Evolutionary conservation across 1,140 invertebrate species (phyloP).

Genomic region (Acyrthosiphon pisum): DNA sequence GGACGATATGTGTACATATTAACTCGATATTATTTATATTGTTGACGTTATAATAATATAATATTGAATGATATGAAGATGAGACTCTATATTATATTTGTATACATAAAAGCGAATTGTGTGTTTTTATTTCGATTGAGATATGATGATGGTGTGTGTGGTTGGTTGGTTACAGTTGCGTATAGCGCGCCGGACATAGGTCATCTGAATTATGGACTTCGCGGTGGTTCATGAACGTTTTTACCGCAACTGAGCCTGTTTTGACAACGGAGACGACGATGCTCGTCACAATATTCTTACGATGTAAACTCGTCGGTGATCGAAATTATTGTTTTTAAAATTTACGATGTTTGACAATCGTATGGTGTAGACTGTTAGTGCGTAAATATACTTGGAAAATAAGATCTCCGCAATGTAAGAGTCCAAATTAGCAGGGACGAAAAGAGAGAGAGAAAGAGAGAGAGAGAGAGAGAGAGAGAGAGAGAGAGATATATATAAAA

Average conservation of each 20-base stretch:
- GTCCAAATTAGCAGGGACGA: neutral
- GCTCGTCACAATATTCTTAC: too few relatives aligned
- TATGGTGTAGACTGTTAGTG: neutral
- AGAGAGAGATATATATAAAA: neutral
- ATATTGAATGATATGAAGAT: neutral
- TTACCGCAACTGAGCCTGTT: conserved; percentile 10
- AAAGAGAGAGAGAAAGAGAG: too few relatives aligned
- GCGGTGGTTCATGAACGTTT: neutral
- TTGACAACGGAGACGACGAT: neutral
- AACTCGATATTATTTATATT: neutral
- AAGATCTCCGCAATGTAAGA: neutral
- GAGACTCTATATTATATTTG: neutral
- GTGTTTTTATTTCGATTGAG: neutral
- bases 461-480: too few relatives aligned
- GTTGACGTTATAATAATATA: neutral
- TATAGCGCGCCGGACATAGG: neutral
- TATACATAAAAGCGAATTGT: conserved; percentile 9
- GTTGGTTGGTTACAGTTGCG: neutral
- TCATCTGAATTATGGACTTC: conserved; percentile 4
- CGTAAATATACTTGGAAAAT: neutral
- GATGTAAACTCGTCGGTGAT: neutral
- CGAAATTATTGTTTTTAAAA: too few relatives aligned
- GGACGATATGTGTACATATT: neutral
- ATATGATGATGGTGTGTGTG: neutral
- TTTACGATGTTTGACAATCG: too few relatives aligned